phyloP scores from a whole-genome alignment of 2,888 invertebrate genomes.

The Teinopalpus imperialis region DNA sequence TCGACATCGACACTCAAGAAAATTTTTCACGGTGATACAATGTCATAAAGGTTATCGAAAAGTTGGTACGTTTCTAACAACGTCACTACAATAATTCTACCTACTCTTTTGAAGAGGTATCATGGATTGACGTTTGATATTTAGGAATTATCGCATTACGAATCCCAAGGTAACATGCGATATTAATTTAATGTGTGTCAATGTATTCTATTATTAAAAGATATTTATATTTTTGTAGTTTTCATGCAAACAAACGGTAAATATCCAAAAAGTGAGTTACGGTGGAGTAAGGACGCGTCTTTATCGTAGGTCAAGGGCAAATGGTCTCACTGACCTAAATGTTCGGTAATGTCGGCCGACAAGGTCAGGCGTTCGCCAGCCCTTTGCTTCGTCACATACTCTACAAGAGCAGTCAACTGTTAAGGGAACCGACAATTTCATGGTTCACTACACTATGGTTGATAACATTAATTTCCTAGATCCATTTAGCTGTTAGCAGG shows the following conservation, averaged over 20 bases:
- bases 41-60: constrained; percentile 17
- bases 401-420: constrained; percentile 28
- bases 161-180: constrained; percentile 12
- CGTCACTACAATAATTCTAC: constrained; percentile 11
- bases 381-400: constrained; percentile 26
- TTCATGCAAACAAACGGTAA: no score
- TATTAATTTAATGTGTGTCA: not conserved
- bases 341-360: constrained; percentile 43
- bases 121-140: constrained; percentile 17
- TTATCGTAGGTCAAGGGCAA: constrained; percentile 72
- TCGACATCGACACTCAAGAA: not conserved
- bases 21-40: constrained; percentile 8
- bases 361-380: constrained; percentile 30
- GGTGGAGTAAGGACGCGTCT: constrained; percentile 54
- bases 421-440: constrained; percentile 10
- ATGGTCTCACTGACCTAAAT: constrained; percentile 71
- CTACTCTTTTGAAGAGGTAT: not conserved
- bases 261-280: constrained; percentile 37
- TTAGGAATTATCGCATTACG: constrained; percentile 18
- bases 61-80: not conserved
- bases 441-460: constrained; percentile 6
- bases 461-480: constrained; percentile 9
- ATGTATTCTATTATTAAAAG: no score
- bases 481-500: no score
- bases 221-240: no score